These are phyloP conservation scores for Myripristis jacobus DNA, from an alignment of 2,797 vertebrate species.

Conservation along the genomic window DNA sequence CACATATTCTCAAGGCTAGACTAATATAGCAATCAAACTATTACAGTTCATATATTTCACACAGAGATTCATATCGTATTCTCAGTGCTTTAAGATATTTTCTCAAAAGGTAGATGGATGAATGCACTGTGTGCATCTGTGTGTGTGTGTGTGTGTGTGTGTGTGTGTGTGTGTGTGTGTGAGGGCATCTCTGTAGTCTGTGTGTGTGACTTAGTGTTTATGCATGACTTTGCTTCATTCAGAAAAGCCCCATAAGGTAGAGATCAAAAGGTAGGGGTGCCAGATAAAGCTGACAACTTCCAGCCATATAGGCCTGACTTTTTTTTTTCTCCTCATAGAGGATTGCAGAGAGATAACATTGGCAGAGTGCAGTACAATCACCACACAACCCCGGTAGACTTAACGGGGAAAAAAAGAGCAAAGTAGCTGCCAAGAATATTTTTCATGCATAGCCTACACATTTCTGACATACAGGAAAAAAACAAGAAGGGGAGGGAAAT, in stretches of 20 bases:
- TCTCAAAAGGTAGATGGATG: background rate
- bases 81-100: slow-evolving; percentile 4
- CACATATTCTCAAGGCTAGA: no score
- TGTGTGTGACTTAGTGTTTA: slow-evolving; percentile 29
- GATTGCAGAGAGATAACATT: slow-evolving; percentile 46
- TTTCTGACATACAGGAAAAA: slow-evolving; percentile 31
- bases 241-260: slow-evolving; percentile 50
- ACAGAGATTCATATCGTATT: slow-evolving; percentile 2
- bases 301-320: slow-evolving; percentile 38
- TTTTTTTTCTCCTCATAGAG: slow-evolving; percentile 13
- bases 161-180: background rate
- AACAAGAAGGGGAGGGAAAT: background rate
- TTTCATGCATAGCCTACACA: slow-evolving; percentile 42
- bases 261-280: slow-evolving; percentile 56
- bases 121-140: no score
- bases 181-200: slow-evolving; percentile 14
- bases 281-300: slow-evolving; percentile 69
- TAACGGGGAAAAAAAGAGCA: slow-evolving; percentile 13
- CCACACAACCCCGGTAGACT: slow-evolving; percentile 4
- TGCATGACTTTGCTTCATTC: slow-evolving; percentile 49
- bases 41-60: slow-evolving; percentile 12
- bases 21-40: background rate
- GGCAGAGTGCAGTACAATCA: slow-evolving; percentile 24
- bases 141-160: slow-evolving; percentile 1
- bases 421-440: slow-evolving; percentile 38